Evolutionary conservation across 2,797 vertebrate species (phyloP).

Genomic region (Centropyge bicolor): DNA sequence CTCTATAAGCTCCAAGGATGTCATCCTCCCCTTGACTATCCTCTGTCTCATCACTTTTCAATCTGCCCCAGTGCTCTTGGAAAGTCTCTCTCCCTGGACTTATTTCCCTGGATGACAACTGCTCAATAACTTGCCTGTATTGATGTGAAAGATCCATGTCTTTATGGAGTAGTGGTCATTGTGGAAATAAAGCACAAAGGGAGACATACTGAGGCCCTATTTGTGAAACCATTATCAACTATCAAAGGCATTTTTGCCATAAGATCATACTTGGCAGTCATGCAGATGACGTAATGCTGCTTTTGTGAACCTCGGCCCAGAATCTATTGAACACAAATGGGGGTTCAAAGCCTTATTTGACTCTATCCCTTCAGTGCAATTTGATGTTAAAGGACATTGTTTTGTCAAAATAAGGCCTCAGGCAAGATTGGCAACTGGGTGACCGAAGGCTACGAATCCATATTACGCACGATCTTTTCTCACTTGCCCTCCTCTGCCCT

Average conservation of each 20-base stretch:
- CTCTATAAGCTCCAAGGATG: constrained; percentile 52
- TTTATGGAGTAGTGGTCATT: constrained; percentile 60
- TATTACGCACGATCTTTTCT: constrained; percentile 21
- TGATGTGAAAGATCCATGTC: constrained; percentile 49
- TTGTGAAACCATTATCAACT: constrained; percentile 38
- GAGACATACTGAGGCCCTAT: constrained; percentile 73
- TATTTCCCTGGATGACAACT: constrained; percentile 58
- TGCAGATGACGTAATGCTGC: constrained; percentile 56
- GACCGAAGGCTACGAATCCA: constrained; percentile 10
- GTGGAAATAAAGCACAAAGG: constrained; percentile 65
- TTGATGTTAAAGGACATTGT: constrained; percentile 38
- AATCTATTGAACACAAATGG: constrained; percentile 42
- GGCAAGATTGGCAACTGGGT: constrained; percentile 55
- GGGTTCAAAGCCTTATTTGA: constrained; percentile 44
- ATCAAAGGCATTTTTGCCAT: constrained; percentile 50
- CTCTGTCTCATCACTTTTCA: constrained; percentile 42
- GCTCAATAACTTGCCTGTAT: constrained; percentile 55
- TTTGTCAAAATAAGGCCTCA: constrained; percentile 68
- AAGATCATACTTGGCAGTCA: constrained; percentile 53
- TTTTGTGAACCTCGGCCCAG: constrained; percentile 41
- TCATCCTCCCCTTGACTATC: constrained; percentile 49
- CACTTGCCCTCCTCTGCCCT: constrained; percentile 30
- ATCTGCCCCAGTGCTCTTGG: constrained; percentile 52
- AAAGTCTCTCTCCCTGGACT: constrained; percentile 45
- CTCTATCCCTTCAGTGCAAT: constrained; percentile 23